These are phyloP conservation scores for Porites evermanni DNA, from an alignment of 92 coral and sea anemone genomes.

Conservation along the genomic window DNA sequence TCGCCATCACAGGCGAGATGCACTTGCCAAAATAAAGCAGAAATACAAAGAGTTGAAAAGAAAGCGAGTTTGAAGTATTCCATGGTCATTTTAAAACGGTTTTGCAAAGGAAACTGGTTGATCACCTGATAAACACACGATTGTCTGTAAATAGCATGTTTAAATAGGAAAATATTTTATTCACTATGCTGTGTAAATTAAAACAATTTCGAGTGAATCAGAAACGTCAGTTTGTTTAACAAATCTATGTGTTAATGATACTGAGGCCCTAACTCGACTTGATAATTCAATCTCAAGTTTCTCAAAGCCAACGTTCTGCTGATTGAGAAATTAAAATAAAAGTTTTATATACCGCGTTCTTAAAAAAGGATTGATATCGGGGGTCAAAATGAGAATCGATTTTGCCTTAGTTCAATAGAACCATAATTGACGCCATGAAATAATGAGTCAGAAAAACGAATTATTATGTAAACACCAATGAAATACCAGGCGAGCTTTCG, in stretches of 20 bases:
- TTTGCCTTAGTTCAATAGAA: too few species aligned
- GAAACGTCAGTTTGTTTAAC: not conserved
- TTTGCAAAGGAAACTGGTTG: not conserved
- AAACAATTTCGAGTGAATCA: not conserved
- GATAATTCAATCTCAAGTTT: too few species aligned
- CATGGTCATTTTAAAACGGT: not conserved
- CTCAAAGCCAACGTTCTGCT: too few species aligned
- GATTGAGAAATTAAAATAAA: too few species aligned
- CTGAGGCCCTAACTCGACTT: not conserved
- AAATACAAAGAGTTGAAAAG: not conserved
- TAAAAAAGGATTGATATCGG: too few species aligned
- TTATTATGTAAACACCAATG: too few species aligned
- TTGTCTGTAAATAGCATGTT: not conserved
- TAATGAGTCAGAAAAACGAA: too few species aligned
- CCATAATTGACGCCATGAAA: too few species aligned
- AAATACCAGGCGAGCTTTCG: too few species aligned
- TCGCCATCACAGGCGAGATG: not conserved
- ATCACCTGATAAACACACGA: not conserved
- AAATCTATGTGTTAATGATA: not conserved
- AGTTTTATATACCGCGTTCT: too few species aligned
- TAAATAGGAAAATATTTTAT: not conserved
- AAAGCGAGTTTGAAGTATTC: not conserved
- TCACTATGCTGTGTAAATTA: not conserved
- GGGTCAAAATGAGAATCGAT: too few species aligned
- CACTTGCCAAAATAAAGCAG: not conserved